These are phyloP conservation scores for Drosophila paramelanica DNA, from an alignment of 2,888 invertebrate species.

Conservation along the genomic window DNA sequence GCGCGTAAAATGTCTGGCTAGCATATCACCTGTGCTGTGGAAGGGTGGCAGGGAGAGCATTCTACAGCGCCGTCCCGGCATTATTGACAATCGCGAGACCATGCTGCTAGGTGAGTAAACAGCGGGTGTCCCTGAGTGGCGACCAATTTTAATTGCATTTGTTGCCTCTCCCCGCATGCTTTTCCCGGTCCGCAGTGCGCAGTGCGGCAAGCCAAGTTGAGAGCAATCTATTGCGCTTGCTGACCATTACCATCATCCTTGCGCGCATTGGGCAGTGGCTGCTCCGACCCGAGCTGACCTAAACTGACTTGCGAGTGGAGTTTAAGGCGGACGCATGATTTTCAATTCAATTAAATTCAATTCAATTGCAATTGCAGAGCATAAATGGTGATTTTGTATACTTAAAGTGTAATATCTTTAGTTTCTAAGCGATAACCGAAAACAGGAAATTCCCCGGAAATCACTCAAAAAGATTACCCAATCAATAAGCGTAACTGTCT, in stretches of 20 bases:
- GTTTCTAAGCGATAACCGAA: slow-evolving; percentile 61
- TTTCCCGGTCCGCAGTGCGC: slow-evolving; percentile 61
- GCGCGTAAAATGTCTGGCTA: slow-evolving; percentile 88
- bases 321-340: slow-evolving; percentile 35
- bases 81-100: slow-evolving; percentile 88
- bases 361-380: slow-evolving; percentile 77
- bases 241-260: slow-evolving; percentile 74
- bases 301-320: slow-evolving; percentile 34
- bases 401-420: slow-evolving; percentile 77
- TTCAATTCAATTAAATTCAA: slow-evolving; percentile 80
- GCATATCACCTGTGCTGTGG: slow-evolving; percentile 87
- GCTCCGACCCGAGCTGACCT: slow-evolving; percentile 69
- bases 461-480: slow-evolving; percentile 33
- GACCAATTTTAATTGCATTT: slow-evolving; percentile 29
- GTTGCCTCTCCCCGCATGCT: background rate
- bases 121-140: background rate
- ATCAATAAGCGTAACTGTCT: slow-evolving; percentile 31
- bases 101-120: slow-evolving; percentile 87
- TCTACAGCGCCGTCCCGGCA: slow-evolving; percentile 86
- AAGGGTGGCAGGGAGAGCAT: slow-evolving; percentile 87
- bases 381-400: slow-evolving; percentile 78
- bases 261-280: slow-evolving; percentile 77
- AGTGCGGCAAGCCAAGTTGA: slow-evolving; percentile 66
- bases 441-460: slow-evolving; percentile 27
- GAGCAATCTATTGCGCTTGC: slow-evolving; percentile 63